Conservation (phyloP, 2,113 vertebrate species). For the Boulengeromyrus knoepffleri region DNA sequence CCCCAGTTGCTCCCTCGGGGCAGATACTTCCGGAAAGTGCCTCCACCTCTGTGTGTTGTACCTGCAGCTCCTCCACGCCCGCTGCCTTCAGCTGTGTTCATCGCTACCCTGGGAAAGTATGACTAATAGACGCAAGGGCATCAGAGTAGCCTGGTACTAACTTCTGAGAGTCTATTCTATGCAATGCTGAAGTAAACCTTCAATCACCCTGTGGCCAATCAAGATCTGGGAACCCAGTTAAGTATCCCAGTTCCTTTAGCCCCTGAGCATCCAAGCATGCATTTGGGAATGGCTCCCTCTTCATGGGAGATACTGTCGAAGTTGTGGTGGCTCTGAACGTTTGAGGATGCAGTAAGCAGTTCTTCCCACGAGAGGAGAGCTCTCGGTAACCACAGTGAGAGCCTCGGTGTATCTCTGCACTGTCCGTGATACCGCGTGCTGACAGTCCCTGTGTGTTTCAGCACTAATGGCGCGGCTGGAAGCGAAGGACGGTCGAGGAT, state of each 20-base stretch:
- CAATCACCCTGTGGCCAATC: background rate
- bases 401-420: background rate
- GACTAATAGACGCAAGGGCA: background rate
- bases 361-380: background rate
- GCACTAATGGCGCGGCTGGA: background rate
- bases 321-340: background rate
- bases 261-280: background rate
- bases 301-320: background rate
- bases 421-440: background rate
- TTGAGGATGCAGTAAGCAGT: background rate
- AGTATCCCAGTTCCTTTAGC: background rate
- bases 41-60: background rate
- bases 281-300: background rate
- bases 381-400: background rate
- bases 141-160: too few species aligned
- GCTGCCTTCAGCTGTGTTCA: background rate
- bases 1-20: background rate
- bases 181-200: background rate
- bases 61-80: background rate
- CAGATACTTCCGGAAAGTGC: background rate
- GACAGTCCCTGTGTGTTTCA: background rate
- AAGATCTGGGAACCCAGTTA: background rate
- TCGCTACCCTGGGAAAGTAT: background rate
- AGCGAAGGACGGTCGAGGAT: background rate
- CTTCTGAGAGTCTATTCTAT: background rate